Conservation (phyloP, 37 sponge, comb jelly and placozoan species). For the Aplysina aerophoba region DNA sequence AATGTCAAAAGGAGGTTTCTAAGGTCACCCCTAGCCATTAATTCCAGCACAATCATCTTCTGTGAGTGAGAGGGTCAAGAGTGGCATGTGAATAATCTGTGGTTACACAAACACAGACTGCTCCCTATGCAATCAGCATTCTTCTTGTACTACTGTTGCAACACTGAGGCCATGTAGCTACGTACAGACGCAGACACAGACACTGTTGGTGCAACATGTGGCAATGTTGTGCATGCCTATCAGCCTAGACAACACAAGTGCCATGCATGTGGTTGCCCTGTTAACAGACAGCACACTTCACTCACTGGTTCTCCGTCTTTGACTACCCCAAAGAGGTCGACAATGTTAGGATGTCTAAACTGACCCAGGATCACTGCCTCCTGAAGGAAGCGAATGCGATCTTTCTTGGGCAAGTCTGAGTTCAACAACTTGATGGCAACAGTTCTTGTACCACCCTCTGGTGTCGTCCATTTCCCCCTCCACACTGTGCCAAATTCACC, state of each 20-base stretch:
- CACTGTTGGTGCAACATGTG: too few relatives aligned
- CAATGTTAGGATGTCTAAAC: constrained; percentile 74
- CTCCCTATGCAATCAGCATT: too few relatives aligned
- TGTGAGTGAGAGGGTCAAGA: neutral
- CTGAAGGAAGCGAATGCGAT: constrained; percentile 63
- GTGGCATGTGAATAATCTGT: neutral
- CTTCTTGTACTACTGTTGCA: too few relatives aligned
- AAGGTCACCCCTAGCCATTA: constrained; percentile 1
- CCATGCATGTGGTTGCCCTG: too few relatives aligned
- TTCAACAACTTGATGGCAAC: constrained; percentile 70
- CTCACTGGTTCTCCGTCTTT: constrained; percentile 67
- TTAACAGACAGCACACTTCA: neutral
- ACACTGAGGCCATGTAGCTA: too few relatives aligned
- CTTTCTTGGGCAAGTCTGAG: neutral
- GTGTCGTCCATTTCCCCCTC: constrained; percentile 38
- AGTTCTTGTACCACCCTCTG: neutral
- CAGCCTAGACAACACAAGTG: too few relatives aligned
- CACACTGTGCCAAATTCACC: constrained; percentile 75
- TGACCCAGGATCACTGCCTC: constrained; percentile 80
- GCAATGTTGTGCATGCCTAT: too few relatives aligned
- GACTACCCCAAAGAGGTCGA: constrained; percentile 63
- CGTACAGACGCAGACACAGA: too few relatives aligned
- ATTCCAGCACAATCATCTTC: constrained; percentile 31
- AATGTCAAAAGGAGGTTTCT: neutral
- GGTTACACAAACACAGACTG: too few relatives aligned